These are phyloP conservation scores for Muntiacus reevesi DNA, from an alignment of 2,113 vertebrate genomes.

Conservation along the genomic window DNA sequence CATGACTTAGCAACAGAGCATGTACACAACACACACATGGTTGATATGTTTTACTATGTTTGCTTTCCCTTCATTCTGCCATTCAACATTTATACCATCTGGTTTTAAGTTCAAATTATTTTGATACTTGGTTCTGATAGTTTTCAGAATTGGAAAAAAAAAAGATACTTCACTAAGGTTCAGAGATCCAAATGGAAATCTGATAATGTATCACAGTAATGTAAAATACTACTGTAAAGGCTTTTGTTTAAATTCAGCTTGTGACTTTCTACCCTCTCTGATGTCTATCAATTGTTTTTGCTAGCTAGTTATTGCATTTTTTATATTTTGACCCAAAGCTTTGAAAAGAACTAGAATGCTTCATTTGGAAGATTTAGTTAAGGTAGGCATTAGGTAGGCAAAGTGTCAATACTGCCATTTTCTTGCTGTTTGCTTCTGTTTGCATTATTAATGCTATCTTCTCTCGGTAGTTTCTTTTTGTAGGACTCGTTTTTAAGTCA, in stretches of 20 bases:
- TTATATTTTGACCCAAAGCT: not conserved
- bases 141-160: not conserved
- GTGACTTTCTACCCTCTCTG: not conserved
- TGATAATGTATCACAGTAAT: not conserved
- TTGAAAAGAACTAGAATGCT: not conserved
- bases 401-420: not conserved
- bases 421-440: not conserved
- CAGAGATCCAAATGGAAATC: not conserved
- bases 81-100: not conserved
- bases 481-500: not conserved
- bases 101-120: not conserved
- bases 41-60: not conserved
- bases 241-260: not conserved
- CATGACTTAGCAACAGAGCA: rapidly evolving
- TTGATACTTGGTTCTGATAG: not conserved
- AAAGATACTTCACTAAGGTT: not conserved
- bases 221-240: not conserved
- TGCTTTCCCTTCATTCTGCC: not conserved
- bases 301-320: not conserved
- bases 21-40: rapidly evolving
- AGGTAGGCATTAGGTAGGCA: not conserved
- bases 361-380: not conserved
- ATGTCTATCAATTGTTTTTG: not conserved
- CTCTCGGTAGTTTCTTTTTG: not conserved
- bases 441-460: not conserved